phyloP scores from a whole-genome alignment of 2,113 vertebrate species.

The Steatornis caripensis region DNA sequence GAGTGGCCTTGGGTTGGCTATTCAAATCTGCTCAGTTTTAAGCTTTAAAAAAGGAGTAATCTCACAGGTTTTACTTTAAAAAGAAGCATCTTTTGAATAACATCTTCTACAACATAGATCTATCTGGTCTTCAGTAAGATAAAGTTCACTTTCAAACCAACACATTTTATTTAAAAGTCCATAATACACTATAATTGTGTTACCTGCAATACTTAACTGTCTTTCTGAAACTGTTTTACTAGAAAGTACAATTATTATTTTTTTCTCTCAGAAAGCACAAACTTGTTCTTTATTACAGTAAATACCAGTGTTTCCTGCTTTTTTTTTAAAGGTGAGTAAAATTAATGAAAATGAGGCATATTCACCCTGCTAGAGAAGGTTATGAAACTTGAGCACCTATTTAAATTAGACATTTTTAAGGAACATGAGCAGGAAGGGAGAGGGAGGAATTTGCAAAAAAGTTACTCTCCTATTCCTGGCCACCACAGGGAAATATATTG shows the following conservation, averaged over 20 bases:
- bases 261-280: not conserved
- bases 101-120: not conserved
- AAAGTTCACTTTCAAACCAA: not conserved
- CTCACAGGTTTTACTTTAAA: not conserved
- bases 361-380: not conserved
- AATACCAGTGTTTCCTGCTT: not conserved
- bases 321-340: too few relatives aligned
- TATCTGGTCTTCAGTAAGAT: accelerated
- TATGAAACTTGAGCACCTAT: not conserved
- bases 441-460: not conserved
- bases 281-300: not conserved
- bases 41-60: not conserved
- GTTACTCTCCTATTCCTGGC: not conserved
- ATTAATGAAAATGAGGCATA: not conserved
- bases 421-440: not conserved
- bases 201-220: not conserved
- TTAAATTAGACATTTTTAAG: not conserved
- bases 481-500: not conserved
- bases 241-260: not conserved
- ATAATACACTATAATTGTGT: not conserved
- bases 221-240: not conserved
- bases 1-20: not conserved
- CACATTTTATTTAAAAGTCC: not conserved
- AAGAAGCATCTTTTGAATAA: not conserved
- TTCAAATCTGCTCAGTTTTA: not conserved